phyloP scores from a whole-genome alignment of 2,888 invertebrate genomes.

The Eupithecia subfuscata region DNA sequence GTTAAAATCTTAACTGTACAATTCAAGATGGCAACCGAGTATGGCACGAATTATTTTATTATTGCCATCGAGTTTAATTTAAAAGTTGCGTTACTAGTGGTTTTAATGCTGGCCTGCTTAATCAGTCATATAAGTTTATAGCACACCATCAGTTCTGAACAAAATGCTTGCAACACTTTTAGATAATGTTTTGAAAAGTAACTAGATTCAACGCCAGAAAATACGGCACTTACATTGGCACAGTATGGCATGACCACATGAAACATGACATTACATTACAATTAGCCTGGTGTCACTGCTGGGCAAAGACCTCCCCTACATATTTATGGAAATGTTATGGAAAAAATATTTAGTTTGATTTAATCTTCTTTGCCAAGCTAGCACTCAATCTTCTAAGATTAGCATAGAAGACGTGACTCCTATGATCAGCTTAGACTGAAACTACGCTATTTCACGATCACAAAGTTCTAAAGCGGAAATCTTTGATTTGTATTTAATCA shows the following conservation, averaged over 20 bases:
- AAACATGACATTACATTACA: too few relatives aligned
- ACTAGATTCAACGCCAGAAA: background rate
- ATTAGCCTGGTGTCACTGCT: too few relatives aligned
- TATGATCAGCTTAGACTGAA: background rate
- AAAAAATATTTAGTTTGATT: background rate
- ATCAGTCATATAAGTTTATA: conserved; percentile 42
- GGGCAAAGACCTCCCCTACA: too few relatives aligned
- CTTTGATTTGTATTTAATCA: conserved; percentile 23
- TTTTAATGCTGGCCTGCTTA: conserved; percentile 35
- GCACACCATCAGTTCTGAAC: conserved; percentile 20
- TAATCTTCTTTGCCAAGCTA: background rate
- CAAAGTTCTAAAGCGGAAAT: conserved; percentile 12
- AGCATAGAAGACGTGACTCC: background rate
- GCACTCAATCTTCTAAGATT: background rate
- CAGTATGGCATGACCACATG: background rate
- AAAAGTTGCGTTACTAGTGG: conserved; percentile 44
- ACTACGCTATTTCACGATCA: background rate
- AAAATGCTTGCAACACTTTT: conserved; percentile 23
- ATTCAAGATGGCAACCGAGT: conserved; percentile 38
- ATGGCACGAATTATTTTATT: conserved; percentile 39
- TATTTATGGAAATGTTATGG: too few relatives aligned
- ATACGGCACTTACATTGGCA: background rate
- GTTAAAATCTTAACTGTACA: conserved; percentile 41
- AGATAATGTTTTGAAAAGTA: background rate
- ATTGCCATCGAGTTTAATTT: conserved; percentile 40